phyloP scores from a whole-genome alignment of 2,888 invertebrate species.

The Oasisia sp. region DNA sequence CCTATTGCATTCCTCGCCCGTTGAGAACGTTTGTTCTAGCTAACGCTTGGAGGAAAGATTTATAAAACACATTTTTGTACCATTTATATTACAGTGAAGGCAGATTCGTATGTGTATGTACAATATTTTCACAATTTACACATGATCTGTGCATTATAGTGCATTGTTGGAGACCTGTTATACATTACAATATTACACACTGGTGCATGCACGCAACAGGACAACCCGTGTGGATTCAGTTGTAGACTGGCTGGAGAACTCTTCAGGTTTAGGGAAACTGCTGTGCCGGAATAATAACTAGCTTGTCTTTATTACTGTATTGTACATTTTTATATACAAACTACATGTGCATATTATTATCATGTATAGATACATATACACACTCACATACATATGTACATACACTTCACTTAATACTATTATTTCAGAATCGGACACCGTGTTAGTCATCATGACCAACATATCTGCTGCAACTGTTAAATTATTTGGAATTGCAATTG shows the following conservation, averaged over 20 bases:
- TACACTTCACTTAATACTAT: no score
- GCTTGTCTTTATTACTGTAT: conserved; percentile 13
- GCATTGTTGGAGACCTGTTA: neutral
- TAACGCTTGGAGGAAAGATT: neutral
- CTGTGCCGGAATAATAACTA: neutral
- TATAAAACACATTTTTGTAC: conserved; percentile 7
- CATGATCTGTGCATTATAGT: neutral
- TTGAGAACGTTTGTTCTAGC: neutral
- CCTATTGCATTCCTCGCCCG: neutral
- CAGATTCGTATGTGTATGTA: neutral
- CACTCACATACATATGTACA: no score
- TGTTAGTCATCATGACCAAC: neutral
- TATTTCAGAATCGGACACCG: neutral
- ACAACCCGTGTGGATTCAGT: neutral
- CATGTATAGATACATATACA: neutral
- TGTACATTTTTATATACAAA: conserved; percentile 13
- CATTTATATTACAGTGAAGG: neutral
- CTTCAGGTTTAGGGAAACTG: neutral
- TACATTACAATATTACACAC: neutral
- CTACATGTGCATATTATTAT: neutral
- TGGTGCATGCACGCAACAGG: neutral
- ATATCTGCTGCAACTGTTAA: neutral
- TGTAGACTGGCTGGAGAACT: neutral
- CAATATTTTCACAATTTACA: conserved; percentile 17
- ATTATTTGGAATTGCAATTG: neutral